Conservation (phyloP, 2,797 vertebrate genomes). For the Passerculus sandwichensis region DNA sequence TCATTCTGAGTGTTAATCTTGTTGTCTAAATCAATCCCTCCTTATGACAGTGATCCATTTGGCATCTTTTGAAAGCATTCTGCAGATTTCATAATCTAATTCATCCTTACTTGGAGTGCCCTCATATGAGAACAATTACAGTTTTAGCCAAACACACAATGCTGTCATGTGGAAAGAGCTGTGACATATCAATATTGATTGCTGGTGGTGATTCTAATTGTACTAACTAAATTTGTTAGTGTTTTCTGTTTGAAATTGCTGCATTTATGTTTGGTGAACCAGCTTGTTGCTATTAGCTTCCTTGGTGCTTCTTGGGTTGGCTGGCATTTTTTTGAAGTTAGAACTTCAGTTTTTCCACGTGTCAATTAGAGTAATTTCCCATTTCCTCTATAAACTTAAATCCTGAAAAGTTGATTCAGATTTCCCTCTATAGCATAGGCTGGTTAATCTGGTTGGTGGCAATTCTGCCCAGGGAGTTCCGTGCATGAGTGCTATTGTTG, state of each 20-base stretch:
- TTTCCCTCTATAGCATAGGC: background rate
- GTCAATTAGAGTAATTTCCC: background rate
- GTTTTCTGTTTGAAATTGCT: background rate
- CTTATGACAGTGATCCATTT: constrained; percentile 11
- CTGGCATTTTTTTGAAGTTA: background rate
- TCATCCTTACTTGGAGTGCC: background rate
- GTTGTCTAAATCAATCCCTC: constrained; percentile 20
- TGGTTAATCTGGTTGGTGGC: background rate
- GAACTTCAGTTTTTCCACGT: background rate
- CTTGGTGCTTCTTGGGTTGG: background rate
- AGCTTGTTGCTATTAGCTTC: background rate
- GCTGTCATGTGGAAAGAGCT: background rate
- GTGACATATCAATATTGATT: background rate
- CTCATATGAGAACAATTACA: constrained; percentile 44
- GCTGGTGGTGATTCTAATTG: background rate
- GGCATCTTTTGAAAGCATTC: constrained; percentile 22
- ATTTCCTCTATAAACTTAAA: background rate
- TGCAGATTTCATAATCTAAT: background rate
- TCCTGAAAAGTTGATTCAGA: background rate
- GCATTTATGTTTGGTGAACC: background rate
- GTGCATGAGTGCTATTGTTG: background rate
- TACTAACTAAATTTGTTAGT: background rate
- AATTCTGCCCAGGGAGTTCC: background rate
- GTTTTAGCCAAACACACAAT: constrained; percentile 10
- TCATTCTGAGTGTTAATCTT: constrained; percentile 5